Percentiles rank a stretch among this genome's conserved stretches.
These are phyloP conservation scores for Tetramorium bicarinatum DNA, from an alignment of 2,888 invertebrate species.

Conservation along the genomic window DNA sequence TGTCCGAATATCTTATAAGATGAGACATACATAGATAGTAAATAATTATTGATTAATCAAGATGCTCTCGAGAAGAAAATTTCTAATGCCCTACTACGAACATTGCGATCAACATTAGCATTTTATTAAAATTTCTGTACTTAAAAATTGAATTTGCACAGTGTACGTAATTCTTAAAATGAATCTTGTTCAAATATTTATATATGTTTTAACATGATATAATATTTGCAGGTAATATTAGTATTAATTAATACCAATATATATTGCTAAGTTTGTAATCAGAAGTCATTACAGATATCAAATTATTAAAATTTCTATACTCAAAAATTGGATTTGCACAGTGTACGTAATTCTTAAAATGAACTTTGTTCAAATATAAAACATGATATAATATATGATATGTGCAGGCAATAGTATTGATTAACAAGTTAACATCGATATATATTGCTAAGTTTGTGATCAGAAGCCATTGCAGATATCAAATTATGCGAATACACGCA, in stretches of 20 bases:
- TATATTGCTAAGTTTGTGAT: background rate
- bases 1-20: background rate
- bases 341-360: background rate
- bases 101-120: background rate
- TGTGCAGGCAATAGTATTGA: background rate
- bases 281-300: background rate
- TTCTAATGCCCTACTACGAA: background rate
- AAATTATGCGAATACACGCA: constrained; percentile 9
- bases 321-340: background rate
- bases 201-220: too few relatives aligned
- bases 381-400: too few relatives aligned
- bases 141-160: background rate
- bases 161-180: background rate
- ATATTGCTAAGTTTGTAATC: background rate
- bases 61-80: background rate
- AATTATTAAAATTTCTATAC: constrained; percentile 4
- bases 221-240: background rate
- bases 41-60: background rate
- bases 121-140: background rate
- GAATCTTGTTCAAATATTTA: background rate
- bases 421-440: background rate
- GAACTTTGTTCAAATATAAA: background rate
- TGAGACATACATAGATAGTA: background rate
- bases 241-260: background rate
- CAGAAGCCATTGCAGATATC: background rate